Percentiles rank a stretch among this genome's conserved stretches.
phyloP scores from a whole-genome alignment of 2,888 invertebrate species.

The Alsophila aescularia region DNA sequence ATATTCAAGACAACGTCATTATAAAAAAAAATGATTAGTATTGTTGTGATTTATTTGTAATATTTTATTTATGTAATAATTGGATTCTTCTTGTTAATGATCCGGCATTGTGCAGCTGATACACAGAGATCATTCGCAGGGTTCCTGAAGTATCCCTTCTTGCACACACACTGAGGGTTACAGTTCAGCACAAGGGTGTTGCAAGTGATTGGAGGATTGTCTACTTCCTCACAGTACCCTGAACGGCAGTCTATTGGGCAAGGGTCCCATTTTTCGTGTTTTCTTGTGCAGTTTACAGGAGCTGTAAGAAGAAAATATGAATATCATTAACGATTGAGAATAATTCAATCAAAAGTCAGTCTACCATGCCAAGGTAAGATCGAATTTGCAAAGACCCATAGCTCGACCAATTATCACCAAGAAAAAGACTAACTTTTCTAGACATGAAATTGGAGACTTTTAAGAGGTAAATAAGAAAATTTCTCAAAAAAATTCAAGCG shows the following conservation, averaged over 20 bases:
- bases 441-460: no score
- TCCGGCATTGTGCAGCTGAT: constrained; percentile 41
- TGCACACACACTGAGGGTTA: constrained; percentile 52
- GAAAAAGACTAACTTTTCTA: no score
- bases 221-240: constrained; percentile 49
- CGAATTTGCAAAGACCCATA: not conserved
- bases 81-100: constrained; percentile 22
- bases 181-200: constrained; percentile 52
- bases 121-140: constrained; percentile 43
- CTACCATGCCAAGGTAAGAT: not conserved
- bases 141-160: constrained; percentile 47
- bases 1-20: no score
- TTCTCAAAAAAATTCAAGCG: no score
- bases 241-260: constrained; percentile 50
- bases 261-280: constrained; percentile 46
- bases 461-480: no score
- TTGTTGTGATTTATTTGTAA: no score
- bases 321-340: not conserved
- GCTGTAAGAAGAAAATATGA: constrained; percentile 39
- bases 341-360: no score
- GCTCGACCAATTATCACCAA: no score
- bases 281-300: constrained; percentile 50
- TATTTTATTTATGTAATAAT: no score
- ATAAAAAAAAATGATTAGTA: no score
- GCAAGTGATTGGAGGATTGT: constrained; percentile 40